Evolutionary conservation across 2,113 vertebrate genomes (phyloP).

Genomic region (Aldabrachelys gigantea): DNA sequence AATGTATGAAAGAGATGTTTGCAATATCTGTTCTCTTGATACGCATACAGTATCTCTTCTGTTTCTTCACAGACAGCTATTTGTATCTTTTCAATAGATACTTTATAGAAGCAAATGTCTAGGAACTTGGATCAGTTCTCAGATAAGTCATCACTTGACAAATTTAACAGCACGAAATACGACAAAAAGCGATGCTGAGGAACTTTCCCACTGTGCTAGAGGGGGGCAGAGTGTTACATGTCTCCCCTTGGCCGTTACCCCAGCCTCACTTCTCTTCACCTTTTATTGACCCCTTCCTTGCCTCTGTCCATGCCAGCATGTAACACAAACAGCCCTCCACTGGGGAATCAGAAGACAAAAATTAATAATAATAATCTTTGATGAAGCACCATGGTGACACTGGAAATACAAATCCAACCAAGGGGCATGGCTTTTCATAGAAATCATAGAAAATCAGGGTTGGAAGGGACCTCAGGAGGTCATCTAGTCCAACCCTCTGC

Average conservation of each 20-base stretch:
- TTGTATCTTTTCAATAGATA: neutral
- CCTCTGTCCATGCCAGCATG: neutral
- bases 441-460: too few relatives aligned
- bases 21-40: conserved; percentile 6
- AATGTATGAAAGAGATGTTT: neutral
- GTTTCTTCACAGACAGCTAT: neutral
- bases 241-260: neutral
- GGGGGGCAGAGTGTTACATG: too few relatives aligned
- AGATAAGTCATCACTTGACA: neutral
- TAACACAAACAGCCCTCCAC: neutral
- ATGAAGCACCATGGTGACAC: too few relatives aligned
- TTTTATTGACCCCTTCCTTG: neutral
- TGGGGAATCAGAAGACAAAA: neutral
- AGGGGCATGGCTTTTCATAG: too few relatives aligned
- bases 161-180: neutral
- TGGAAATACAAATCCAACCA: too few relatives aligned
- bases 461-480: too few relatives aligned
- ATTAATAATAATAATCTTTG: too few relatives aligned
- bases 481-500: too few relatives aligned
- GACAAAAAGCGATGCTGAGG: neutral
- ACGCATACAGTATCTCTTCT: neutral
- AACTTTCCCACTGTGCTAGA: neutral
- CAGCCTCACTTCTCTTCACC: neutral
- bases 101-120: neutral
- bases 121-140: neutral